A percentile compares a stretch with the other conserved stretches of the same genome.
Conservation (phyloP, 2,113 vertebrate species). For the Perognathus longimembris region DNA sequence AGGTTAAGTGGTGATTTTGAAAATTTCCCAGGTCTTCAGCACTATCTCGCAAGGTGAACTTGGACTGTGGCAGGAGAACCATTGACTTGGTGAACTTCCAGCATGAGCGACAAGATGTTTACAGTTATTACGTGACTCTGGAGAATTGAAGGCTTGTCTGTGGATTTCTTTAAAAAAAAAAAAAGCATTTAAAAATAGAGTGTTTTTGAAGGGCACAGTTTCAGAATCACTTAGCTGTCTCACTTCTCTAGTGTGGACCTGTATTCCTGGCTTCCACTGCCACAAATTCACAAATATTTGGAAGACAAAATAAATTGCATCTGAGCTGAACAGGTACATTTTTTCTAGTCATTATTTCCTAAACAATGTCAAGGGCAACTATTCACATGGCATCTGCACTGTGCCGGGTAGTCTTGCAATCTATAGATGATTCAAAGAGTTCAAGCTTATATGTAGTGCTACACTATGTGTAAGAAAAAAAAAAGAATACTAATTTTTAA, state of each 20-base stretch:
- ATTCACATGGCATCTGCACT: not conserved
- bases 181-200: constrained; percentile 20
- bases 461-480: too few relatives aligned
- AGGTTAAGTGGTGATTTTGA: not conserved
- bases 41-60: constrained; percentile 51
- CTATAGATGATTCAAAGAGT: not conserved
- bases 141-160: not conserved
- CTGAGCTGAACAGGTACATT: not conserved
- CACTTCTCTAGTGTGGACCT: not conserved
- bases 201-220: not conserved
- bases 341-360: not conserved
- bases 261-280: not conserved
- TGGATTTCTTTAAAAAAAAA: constrained; percentile 16
- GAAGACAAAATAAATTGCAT: not conserved
- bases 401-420: not conserved
- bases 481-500: not conserved
- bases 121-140: not conserved
- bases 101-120: constrained; percentile 30
- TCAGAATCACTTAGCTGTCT: not conserved
- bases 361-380: not conserved
- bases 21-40: not conserved
- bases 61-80: not conserved
- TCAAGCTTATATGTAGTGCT: not conserved
- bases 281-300: not conserved
- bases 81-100: not conserved